Evolutionary conservation across 2,113 vertebrate genomes (phyloP), one percentile per base, ranked within the genome.

Genomic region (Phyllopteryx taeniolatus): DNA sequence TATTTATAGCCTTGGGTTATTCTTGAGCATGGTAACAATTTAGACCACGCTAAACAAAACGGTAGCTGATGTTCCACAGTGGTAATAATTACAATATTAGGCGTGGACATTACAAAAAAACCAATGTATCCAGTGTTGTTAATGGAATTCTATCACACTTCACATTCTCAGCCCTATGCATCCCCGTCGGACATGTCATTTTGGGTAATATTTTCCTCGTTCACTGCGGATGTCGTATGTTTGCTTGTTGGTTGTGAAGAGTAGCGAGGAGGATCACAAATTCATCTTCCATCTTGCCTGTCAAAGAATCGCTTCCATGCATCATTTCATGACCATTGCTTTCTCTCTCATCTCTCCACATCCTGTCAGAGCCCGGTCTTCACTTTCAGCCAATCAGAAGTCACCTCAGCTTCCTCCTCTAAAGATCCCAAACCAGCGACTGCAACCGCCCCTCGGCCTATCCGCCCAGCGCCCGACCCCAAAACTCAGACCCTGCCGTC

Each of bases 401-500:
- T 92, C 83, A 85, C 87, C 74, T 80, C 91, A 43, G 20, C 85
- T 79, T 80, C 86, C 79, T 85, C 87, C 78, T 78, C 93, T 92
- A 79, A 94, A 90, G 90, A 93, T 87, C n/a, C 90, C 74, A 92
- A 92, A 89, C 47, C 88, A 66, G 91, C 91, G 86, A 90, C 78
- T 67, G 65, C 80, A 77, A 84, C 85, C 75, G 70, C 90, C 78
- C 79, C 93, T 51, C 87, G 93, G 86, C 90, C 62, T 44, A 80
- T 85, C 86, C 94, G 90, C 82, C 93, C 75, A 12, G 75, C 57
- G 81, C 91, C 91, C 8, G 92, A 94, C 82, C 92, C 92, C 75
- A 96, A 96, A 93, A 96, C 95, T 51, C 94, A 95, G 91, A 96
- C 95, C 70, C 91, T 96, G 84, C 95, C 95, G 70, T 93, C 94